These are phyloP conservation scores for Scaptomyza montana DNA, from an alignment of 1,140 invertebrate species.

Conservation along the genomic window DNA sequence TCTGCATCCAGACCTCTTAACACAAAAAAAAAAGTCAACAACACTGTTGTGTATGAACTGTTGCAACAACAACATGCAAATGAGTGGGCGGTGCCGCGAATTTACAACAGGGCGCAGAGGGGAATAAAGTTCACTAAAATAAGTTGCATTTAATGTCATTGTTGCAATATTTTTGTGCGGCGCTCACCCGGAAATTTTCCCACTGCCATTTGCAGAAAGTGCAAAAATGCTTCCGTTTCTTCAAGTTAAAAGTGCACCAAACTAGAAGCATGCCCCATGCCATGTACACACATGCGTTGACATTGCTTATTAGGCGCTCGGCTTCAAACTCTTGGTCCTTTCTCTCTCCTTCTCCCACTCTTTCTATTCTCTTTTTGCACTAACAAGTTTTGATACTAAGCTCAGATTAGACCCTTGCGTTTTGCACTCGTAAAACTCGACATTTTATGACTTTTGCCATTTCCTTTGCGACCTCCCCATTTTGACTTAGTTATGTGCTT, in stretches of 20 bases:
- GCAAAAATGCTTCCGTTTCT: constrained; percentile 79
- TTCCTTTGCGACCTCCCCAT: constrained; percentile 54
- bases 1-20: not conserved
- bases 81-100: constrained; percentile 25
- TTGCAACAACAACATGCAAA: constrained; percentile 62
- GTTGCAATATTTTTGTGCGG: constrained; percentile 73
- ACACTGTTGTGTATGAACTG: constrained; percentile 61
- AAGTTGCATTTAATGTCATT: constrained; percentile 82
- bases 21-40: constrained; percentile 23
- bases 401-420: constrained; percentile 81
- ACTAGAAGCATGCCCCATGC: constrained; percentile 21
- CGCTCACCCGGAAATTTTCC: constrained; percentile 43
- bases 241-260: constrained; percentile 53
- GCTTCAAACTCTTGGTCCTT: not conserved
- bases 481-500: constrained; percentile 9
- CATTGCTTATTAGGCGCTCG: constrained; percentile 72
- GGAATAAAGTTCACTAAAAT: constrained; percentile 46
- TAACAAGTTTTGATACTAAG: constrained; percentile 82
- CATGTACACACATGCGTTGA: constrained; percentile 70
- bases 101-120: not conserved
- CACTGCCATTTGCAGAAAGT: constrained; percentile 75
- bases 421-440: constrained; percentile 81
- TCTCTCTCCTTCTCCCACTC: not conserved
- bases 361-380: constrained; percentile 9
- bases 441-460: constrained; percentile 81